Base-by-base conservation (phyloP, 2,797 vertebrate genomes). In the Avahi laniger region DNA sequence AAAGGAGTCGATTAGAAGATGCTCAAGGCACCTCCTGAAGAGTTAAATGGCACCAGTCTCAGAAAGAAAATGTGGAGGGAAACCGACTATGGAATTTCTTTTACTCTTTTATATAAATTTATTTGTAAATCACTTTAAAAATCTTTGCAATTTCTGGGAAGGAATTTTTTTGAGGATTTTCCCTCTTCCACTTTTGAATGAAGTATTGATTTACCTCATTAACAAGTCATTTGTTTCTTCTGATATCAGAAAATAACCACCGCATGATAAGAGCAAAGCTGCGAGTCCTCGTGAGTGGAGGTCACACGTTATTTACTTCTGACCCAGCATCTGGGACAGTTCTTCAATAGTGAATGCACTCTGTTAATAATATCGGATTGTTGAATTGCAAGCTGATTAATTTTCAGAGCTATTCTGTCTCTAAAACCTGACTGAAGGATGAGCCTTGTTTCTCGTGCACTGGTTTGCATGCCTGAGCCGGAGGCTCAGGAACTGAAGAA, bases 121-220 rank as follows among this genome's bases (percentile, higher is more conserved):
- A 78, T 59, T 80, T 96, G 59, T 35, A 79, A 86, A 82, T 95
- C 57, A 59, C 46, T 85, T 93, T 59, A 89, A 75, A 96, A 92
- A 2, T n/a, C 83, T 92, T 82, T 5, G 59, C 8, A n/a, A 33
- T 93, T 84, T 85, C 48, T 76, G 28, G 63, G 14, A 84, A 75
- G 61, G 14, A 85, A 61, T 52, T 89, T 83, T 80, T 91, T 67
- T 89, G 57, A 92, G 18, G n/a, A 43, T 57, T 83, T n/a, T 65
- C 72, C 63, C 22, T 57, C 28, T 28, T 48, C 70, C 46, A 48
- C 41, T 24, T 88, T 90, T 80, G 84, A 84, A 94, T 81, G 33
- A 96, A 93, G 87, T 59, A 35, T 7, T 17, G 50, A 61, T 92
- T n/a, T 69, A 4, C n/a, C 2, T 11, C 48, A 57, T 83, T 48